Conservation (phyloP, 2,113 vertebrate genomes). For the Myotis lucifugus region DNA sequence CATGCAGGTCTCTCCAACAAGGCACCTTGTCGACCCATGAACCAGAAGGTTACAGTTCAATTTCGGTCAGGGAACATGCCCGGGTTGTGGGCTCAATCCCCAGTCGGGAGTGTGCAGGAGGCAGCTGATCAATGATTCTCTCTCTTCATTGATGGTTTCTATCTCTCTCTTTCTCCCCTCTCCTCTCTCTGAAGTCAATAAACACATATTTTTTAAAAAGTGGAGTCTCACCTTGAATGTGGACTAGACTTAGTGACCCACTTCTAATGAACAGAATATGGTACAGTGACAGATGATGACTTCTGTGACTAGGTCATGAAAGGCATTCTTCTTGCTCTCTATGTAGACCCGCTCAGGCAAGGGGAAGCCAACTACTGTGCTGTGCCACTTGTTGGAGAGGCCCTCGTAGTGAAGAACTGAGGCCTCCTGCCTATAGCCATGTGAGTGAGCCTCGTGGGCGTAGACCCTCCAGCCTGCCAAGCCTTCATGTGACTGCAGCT, state of each 20-base stretch:
- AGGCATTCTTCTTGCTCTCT: not conserved
- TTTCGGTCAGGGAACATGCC: too few relatives aligned
- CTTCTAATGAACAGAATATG: not conserved
- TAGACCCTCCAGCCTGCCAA: not conserved
- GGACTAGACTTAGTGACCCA: not conserved
- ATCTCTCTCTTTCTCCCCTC: too few relatives aligned
- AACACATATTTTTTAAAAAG: not conserved
- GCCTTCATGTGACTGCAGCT: not conserved
- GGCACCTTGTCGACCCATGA: not conserved
- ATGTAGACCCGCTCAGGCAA: not conserved
- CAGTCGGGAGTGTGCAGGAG: too few relatives aligned
- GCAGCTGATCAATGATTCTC: too few relatives aligned
- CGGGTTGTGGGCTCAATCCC: too few relatives aligned
- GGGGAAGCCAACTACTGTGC: not conserved
- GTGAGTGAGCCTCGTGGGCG: fast-evolving
- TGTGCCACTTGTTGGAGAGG: not conserved
- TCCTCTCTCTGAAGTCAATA: too few relatives aligned
- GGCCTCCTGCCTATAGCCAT: not conserved
- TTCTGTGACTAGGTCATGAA: not conserved
- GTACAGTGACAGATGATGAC: not conserved
- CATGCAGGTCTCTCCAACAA: not conserved
- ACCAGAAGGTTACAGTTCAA: too few relatives aligned
- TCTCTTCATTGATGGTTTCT: too few relatives aligned
- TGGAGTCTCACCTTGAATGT: not conserved
- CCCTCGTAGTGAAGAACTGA: not conserved